These are phyloP conservation scores for Ditula angustiorana DNA, from an alignment of 2,888 invertebrate species.

Conservation along the genomic window DNA sequence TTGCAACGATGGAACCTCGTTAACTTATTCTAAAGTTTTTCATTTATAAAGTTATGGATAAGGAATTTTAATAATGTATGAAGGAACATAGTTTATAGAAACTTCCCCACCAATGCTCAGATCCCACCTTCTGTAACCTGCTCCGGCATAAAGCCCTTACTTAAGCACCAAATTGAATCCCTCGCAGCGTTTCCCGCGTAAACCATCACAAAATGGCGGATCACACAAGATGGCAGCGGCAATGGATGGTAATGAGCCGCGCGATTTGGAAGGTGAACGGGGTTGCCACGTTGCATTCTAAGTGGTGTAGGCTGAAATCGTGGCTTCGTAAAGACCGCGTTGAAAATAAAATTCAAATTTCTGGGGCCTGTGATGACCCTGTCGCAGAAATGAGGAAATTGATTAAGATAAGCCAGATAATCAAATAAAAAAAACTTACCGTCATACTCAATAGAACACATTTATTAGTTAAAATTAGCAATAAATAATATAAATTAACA, in stretches of 20 bases:
- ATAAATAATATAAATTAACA: no score
- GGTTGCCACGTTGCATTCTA: conserved; percentile 27
- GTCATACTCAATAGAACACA: no score
- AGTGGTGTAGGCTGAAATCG: conserved; percentile 21
- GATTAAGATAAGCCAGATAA: not conserved
- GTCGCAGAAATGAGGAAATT: not conserved
- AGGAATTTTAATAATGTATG: no score
- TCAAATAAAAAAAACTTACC: not conserved
- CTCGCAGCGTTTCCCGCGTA: conserved; percentile 66
- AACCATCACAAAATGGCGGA: conserved; percentile 66
- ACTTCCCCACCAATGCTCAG: conserved; percentile 42
- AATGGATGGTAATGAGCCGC: conserved; percentile 50
- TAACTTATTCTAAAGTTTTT: no score
- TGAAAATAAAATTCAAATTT: not conserved
- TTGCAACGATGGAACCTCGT: no score
- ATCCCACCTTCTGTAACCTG: conserved; percentile 26
- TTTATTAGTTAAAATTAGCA: no score
- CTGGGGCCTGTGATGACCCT: not conserved
- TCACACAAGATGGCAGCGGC: conserved; percentile 40
- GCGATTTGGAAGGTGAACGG: conserved; percentile 49
- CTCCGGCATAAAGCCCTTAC: conserved; percentile 39
- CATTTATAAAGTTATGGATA: no score
- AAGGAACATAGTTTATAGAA: not conserved
- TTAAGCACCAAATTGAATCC: conserved; percentile 75
- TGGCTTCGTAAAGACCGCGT: not conserved